These are phyloP conservation scores for Gasterosteus aculeatus DNA, from an alignment of 2,113 vertebrate genomes.

Conservation along the genomic window DNA sequence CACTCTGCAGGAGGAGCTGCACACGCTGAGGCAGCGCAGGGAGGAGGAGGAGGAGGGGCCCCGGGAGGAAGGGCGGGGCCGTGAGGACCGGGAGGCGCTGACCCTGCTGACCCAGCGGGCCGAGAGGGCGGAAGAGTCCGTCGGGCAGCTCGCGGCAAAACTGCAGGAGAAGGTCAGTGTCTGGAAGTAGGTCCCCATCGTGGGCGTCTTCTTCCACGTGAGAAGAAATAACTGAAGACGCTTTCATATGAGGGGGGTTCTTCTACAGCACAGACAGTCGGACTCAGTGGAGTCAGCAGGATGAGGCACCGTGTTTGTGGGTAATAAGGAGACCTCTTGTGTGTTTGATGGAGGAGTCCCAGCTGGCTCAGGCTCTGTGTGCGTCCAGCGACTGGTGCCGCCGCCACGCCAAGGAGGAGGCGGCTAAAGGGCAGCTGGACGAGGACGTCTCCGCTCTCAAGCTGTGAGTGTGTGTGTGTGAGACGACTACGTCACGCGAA, in stretches of 20 bases:
- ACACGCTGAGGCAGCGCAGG: constrained; percentile 75
- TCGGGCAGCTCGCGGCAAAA: constrained; percentile 78
- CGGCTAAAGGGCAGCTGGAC: constrained; percentile 85
- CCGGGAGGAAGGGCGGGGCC: constrained; percentile 82
- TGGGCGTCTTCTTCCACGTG: not conserved
- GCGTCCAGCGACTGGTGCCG: constrained; percentile 84
- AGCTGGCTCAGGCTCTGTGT: constrained; percentile 83
- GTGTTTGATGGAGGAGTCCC: constrained; percentile 78
- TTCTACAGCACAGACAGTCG: too few relatives aligned
- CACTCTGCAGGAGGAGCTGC: constrained; percentile 80
- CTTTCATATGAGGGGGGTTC: too few relatives aligned
- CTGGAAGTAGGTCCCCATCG: not conserved
- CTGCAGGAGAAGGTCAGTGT: constrained; percentile 87
- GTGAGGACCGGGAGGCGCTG: constrained; percentile 80
- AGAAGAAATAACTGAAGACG: too few relatives aligned
- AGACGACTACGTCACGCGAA: not conserved
- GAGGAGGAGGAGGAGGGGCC: constrained; percentile 80
- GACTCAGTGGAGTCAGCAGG: too few relatives aligned
- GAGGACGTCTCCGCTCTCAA: constrained; percentile 83
- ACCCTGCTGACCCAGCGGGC: constrained; percentile 84
- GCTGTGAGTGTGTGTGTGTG: constrained; percentile 73
- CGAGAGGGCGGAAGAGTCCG: constrained; percentile 81
- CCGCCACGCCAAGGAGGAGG: constrained; percentile 81
- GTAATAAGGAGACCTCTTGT: not conserved
- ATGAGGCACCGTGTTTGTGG: too few relatives aligned